Base-by-base conservation (phyloP, 2,113 vertebrate genomes). In the Anarhynchus alexandrinus region DNA sequence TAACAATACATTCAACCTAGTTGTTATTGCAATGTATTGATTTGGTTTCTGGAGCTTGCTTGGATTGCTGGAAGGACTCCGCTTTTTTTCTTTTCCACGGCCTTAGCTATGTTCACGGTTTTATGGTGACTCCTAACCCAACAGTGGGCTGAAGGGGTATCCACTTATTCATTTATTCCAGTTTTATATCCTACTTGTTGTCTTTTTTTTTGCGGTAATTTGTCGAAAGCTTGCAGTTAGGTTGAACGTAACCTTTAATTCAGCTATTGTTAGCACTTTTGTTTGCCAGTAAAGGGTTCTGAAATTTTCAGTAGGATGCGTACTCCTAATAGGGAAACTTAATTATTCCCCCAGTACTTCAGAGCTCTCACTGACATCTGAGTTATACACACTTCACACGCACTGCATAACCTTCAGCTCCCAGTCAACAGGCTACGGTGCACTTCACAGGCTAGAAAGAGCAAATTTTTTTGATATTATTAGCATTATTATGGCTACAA, bases 211-310 rank as follows among this genome's bases (percentile, higher is more conserved):
- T 90, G 88, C 34, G 69, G 98, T 98, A 98, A 99, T 99, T 99
- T 99, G 98, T 98, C 82, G 86, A 98, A 98, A 97, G 96, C 93
- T 98, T 98, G 97, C 98, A 98, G 98, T 98, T 98, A 98, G 98
- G 97, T 98, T 98, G 96, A 96, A 88, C 59, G 78, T 99, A 99
- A 99, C 98, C 99, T 99, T 99, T 99, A 99, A 99, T 99, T 99
- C 98, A 98, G 98, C 98, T 98, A 98, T 97, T 99, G 99, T 98
- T 99, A 98, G 99, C 98, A 98, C 97, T 99, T 99, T 98, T 98
- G 97, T 98, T 98, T 99, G 98, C 98, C 98, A 98, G 96, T 97
- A 97, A 98, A 92, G 97, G 97, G 91, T 96, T 98, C 93, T 95
- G 95, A 97, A 94, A 91, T 97, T 97, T 98, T 97, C 95, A 94